Conservation (phyloP, 2,797 vertebrate species). For the Muscicapa striata region DNA sequence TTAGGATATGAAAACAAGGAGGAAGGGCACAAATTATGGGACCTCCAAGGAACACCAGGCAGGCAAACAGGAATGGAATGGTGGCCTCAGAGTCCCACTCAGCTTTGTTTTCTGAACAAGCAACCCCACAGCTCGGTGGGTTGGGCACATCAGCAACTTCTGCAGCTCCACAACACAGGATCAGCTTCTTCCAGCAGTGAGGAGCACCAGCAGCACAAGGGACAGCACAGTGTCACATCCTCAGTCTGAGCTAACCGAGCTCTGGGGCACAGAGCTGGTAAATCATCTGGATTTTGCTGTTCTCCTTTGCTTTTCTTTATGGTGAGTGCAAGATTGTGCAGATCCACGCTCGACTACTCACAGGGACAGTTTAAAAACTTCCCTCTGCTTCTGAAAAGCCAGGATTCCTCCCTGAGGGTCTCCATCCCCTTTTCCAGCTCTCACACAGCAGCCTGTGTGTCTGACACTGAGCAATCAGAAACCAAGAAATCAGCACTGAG, state of each 20-base stretch:
- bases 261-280: neutral
- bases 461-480: accelerated
- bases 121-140: neutral
- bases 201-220: neutral
- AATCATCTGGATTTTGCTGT: accelerated
- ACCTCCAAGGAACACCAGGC: neutral
- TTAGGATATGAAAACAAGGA: slow-evolving; percentile 33
- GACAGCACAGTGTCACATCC: no score
- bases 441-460: accelerated
- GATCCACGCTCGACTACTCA: accelerated
- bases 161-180: neutral
- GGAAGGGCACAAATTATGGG: neutral
- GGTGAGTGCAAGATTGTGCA: accelerated
- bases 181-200: neutral
- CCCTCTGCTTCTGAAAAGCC: neutral
- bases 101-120: neutral
- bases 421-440: neutral
- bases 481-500: neutral
- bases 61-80: neutral
- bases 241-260: accelerated
- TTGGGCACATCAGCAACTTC: neutral
- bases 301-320: neutral
- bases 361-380: neutral
- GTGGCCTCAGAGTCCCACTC: neutral
- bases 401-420: neutral